A percentile compares a stretch with the other conserved stretches of the same genome.
phyloP scores from a whole-genome alignment of 2,888 invertebrate species.

The Megastigmus dorsalis region DNA sequence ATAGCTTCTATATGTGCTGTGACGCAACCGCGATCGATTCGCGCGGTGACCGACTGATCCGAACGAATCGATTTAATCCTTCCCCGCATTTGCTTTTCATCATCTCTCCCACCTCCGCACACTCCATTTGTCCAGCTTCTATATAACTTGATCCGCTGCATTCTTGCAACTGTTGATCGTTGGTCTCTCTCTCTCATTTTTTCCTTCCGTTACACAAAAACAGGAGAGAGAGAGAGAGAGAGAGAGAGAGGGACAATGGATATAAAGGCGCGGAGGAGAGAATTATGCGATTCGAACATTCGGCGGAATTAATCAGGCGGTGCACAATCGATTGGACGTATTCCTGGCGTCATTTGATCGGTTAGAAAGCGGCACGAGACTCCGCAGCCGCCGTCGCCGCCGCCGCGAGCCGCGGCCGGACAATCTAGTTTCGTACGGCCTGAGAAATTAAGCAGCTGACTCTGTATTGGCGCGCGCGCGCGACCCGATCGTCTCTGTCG shows the following conservation, averaged over 20 bases:
- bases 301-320: constrained; percentile 11
- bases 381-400: background rate
- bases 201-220: background rate
- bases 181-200: background rate
- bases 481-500: background rate
- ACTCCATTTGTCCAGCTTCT: background rate
- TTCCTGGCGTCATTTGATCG: constrained; percentile 41
- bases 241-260: too few species aligned
- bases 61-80: constrained; percentile 24
- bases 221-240: background rate
- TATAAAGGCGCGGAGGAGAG: too few species aligned
- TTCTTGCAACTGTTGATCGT: background rate
- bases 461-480: too few species aligned
- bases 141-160: background rate
- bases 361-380: constrained; percentile 50
- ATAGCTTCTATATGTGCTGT: too few species aligned
- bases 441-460: constrained; percentile 35
- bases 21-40: constrained; percentile 19
- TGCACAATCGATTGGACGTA: background rate
- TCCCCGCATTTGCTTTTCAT: background rate
- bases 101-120: background rate
- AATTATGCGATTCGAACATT: constrained; percentile 13
- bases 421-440: constrained; percentile 51
- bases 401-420: constrained; percentile 14
- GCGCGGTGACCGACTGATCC: too few species aligned